Conservation (phyloP, 2,888 invertebrate genomes). For the Amorpha juglandis region DNA sequence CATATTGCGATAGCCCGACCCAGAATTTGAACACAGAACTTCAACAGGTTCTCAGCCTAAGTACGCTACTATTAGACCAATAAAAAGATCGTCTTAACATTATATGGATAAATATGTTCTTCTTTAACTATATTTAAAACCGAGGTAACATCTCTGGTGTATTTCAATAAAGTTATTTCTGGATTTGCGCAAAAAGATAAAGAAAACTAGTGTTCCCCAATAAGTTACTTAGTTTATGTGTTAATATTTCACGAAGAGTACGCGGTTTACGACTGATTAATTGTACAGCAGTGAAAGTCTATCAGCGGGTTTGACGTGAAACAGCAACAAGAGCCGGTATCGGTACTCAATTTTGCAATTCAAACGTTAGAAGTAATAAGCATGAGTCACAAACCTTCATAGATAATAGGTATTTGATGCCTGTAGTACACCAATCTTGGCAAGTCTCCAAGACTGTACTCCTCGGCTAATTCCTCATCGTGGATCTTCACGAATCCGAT, state of each 20-base stretch:
- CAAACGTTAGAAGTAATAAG: constrained; percentile 56
- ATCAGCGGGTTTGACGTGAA: constrained; percentile 42
- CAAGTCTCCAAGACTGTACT: constrained; percentile 94
- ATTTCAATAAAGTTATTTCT: constrained; percentile 4
- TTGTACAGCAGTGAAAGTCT: constrained; percentile 40
- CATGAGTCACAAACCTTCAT: constrained; percentile 89
- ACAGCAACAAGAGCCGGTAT: constrained; percentile 44
- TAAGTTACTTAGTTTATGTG: constrained; percentile 34
- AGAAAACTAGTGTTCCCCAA: background rate
- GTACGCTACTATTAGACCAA: background rate
- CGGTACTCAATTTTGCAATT: constrained; percentile 53
- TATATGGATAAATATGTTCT: background rate
- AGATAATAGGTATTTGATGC: constrained; percentile 97
- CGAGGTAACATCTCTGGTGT: background rate
- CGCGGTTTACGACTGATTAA: constrained; percentile 36
- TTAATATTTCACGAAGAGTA: constrained; percentile 35
- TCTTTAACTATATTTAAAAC: background rate
- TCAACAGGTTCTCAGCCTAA: too few relatives aligned
- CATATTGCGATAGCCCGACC: too few relatives aligned
- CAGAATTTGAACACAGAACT: too few relatives aligned
- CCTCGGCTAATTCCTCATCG: constrained; percentile 94
- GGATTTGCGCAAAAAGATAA: background rate
- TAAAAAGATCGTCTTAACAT: background rate
- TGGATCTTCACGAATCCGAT: constrained; percentile 98
- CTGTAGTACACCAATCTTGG: constrained; percentile 96